Base-by-base conservation (phyloP, 2,888 invertebrate genomes). In the Zootermopsis nevadensis region DNA sequence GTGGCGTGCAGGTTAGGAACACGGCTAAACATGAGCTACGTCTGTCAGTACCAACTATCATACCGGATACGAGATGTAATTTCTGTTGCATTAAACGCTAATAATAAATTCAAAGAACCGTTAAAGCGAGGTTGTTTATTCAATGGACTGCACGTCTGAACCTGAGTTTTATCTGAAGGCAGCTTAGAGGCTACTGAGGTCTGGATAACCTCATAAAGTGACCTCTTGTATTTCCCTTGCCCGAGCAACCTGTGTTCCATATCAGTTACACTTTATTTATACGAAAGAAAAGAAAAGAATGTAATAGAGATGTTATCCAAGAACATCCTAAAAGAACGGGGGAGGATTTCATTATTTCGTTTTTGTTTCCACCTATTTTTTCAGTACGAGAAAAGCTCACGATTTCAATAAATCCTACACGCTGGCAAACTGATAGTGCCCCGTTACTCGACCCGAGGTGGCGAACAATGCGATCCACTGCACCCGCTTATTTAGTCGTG, bases 321-420 rank as follows among this genome's bases (percentile, higher is more conserved):
- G 31, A 30, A 8, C 19, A 55, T 30, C 55, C 31, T 77, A 66
- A 79, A 0, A 38, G 66, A 33, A 38, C 27, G 48, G 30, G 48
- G 76, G 48, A 76, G 48, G 19, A 76, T 42, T 76, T 42, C 30
- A 6, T 33, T 77, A 30, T 77, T 33, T 6, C 31, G 38, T 31
- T 35, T 79, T n/a, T 15, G 77, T 66, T 79, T 79, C 79, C 66
- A 66, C 79, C 79, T 60, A 53, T 72, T 81, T 81, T 42, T 48
- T 74, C 53, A 31, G 31, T 76, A 35, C 22, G 48, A 33, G 15
- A 12, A 48, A 38, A 42, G 35, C 76, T 82, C 82, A 77, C 77
- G 82, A 82, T 82, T 69, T 82, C 82, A 77, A 82, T 82, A 82
- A 82, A 82, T 76, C 60, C 81, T 60, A 53, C 38, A 66, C 66